These are phyloP conservation scores for Nipponacmea schrenckii DNA, from an alignment of 2,888 invertebrate genomes.

Conservation along the genomic window DNA sequence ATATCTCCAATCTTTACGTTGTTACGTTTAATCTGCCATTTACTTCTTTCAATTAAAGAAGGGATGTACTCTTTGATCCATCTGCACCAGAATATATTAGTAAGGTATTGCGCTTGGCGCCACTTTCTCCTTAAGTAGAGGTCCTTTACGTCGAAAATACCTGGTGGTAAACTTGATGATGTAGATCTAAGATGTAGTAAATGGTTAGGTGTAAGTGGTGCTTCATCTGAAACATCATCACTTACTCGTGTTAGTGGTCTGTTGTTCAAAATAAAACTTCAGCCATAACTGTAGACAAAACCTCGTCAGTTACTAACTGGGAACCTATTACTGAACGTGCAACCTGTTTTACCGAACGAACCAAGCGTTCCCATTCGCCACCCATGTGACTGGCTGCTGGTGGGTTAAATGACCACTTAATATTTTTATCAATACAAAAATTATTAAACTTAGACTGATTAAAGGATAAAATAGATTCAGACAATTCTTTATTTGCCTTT, in stretches of 20 bases:
- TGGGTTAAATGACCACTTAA: no score
- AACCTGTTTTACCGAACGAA: constrained; percentile 26
- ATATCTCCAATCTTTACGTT: background rate
- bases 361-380: constrained; percentile 33
- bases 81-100: background rate
- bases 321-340: constrained; percentile 1
- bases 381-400: no score
- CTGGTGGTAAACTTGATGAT: constrained; percentile 18
- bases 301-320: constrained; percentile 20
- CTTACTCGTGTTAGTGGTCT: constrained; percentile 25
- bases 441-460: no score
- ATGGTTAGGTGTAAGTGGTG: constrained; percentile 52
- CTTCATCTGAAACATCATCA: constrained; percentile 15
- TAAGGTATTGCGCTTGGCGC: background rate
- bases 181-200: constrained; percentile 46
- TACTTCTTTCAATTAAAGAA: background rate
- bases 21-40: background rate
- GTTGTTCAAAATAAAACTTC: constrained; percentile 29
- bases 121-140: background rate
- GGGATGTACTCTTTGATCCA: background rate
- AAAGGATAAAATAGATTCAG: no score
- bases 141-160: constrained; percentile 13
- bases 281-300: constrained; percentile 27
- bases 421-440: no score
- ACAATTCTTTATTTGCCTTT: no score